Base-by-base conservation (phyloP, 2,113 vertebrate genomes). In the Eubucco bourcierii region DNA sequence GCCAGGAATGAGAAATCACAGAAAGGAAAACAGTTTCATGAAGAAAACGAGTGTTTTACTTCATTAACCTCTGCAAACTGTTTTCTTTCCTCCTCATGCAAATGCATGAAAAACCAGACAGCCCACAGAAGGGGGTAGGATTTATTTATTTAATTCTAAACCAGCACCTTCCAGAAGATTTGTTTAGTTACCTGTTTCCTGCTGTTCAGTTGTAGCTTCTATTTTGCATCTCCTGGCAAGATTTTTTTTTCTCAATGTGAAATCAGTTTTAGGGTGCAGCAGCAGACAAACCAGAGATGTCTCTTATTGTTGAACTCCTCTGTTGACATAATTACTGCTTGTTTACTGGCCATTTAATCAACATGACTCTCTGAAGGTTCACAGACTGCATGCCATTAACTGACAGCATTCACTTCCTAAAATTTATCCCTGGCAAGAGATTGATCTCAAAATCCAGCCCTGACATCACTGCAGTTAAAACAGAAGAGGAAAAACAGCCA, bases 1-100 rank as follows among this genome's bases (percentile, higher is more conserved):
- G 90, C 80, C 85, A 88, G 89, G 61, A 86, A 91, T 12, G 47
- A 91, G 68, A 46, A 71, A 94, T 33, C 61, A 63, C 56, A 93
- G 80, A 50, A 34, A 75, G 41, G 68, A 79, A 79, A 89, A 82
- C 7, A 20, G 28, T 91, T 79, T 8, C 6, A n/a, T 17, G 60
- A 67, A 85, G 84, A 86, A 94, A 85, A 78, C 4, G 7, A 78
- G 16, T 9, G 31, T 33, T 52, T 75, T 52, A 29, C 56, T 55
- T 89, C 87, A 34, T 74, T 39, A 84, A 34, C 47, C 64, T 61
- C 79, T 6, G 29, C 64, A 68, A 64, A 29, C 18, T 50, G 34
- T 33, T 84, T 66, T 47, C 72, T 73, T 65, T 44, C 79, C 16
- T 31, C 80, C 85, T 76, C 83, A 7, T 9, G 64, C 29, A 84